A percentile compares a stretch with the other conserved stretches of the same genome.
Evolutionary conservation across 2,888 invertebrate genomes (phyloP).

Genomic region (Drosophila dives): DNA sequence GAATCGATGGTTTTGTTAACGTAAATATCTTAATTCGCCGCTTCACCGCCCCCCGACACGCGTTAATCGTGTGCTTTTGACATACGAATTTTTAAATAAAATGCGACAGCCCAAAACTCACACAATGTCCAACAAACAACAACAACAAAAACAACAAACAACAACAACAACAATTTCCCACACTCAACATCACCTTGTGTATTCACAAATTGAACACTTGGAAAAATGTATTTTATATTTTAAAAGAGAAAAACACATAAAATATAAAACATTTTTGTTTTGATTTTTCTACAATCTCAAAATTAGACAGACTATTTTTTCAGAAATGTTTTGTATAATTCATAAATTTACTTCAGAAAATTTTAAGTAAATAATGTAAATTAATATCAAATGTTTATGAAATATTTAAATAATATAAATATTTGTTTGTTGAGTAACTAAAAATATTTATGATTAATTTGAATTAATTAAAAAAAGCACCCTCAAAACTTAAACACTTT

Average conservation of each 20-base stretch:
- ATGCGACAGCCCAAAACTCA: conserved; percentile 46
- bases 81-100: conserved; percentile 65
- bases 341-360: background rate
- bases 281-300: background rate
- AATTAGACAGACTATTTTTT: background rate
- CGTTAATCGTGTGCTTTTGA: conserved; percentile 73
- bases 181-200: background rate
- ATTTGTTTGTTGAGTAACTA: background rate
- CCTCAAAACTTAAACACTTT: too few relatives aligned
- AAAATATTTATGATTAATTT: background rate
- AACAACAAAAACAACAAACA: background rate
- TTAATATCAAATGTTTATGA: background rate
- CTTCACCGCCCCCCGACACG: conserved; percentile 78
- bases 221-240: too few relatives aligned
- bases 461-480: too few relatives aligned
- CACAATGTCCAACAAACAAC: background rate
- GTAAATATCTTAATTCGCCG: conserved; percentile 77
- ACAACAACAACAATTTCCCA: background rate
- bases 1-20: conserved; percentile 71
- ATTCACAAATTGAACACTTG: background rate
- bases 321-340: background rate
- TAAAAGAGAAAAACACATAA: too few relatives aligned
- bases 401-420: too few relatives aligned
- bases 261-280: too few relatives aligned
- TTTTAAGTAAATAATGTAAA: background rate